Evolutionary conservation across 2,113 vertebrate species (phyloP).

Genomic region (Pseudorhombus dupliciocellatus): DNA sequence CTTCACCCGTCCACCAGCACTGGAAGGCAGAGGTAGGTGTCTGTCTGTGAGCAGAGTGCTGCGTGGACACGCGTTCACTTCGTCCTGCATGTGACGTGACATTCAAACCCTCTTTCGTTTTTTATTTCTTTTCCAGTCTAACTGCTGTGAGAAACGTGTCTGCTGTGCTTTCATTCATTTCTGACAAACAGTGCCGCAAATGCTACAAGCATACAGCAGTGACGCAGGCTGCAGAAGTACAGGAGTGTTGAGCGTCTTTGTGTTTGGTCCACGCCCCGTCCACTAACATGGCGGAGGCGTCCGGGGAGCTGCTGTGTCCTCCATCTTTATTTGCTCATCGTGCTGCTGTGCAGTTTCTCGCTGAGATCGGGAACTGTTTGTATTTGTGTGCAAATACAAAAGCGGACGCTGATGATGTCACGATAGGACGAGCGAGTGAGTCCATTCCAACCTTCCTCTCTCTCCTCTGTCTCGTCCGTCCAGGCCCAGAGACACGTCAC

Average conservation of each 20-base stretch:
- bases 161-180: neutral
- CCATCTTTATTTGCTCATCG: no score
- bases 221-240: no score
- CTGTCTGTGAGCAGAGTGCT: conserved; percentile 57
- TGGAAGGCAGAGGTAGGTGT: conserved; percentile 90
- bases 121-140: conserved; percentile 5
- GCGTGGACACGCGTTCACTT: conserved; percentile 36
- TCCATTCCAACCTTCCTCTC: no score
- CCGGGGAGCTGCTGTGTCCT: no score
- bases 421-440: neutral
- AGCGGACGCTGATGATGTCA: neutral
- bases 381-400: neutral
- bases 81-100: conserved; percentile 51
- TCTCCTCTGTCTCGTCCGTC: neutral
- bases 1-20: conserved; percentile 82
- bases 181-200: neutral
- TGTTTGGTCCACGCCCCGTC: no score
- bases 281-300: no score
- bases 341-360: neutral
- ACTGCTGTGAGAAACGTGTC: conserved; percentile 18
- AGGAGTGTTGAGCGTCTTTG: no score
- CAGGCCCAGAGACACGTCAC: conserved; percentile 92
- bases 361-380: neutral
- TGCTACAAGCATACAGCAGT: no score
- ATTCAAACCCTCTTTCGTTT: no score